Percentiles rank a stretch among this genome's conserved stretches.
Evolutionary conservation across 2,888 invertebrate genomes (phyloP).

Genomic region (Ectobius pallidus): DNA sequence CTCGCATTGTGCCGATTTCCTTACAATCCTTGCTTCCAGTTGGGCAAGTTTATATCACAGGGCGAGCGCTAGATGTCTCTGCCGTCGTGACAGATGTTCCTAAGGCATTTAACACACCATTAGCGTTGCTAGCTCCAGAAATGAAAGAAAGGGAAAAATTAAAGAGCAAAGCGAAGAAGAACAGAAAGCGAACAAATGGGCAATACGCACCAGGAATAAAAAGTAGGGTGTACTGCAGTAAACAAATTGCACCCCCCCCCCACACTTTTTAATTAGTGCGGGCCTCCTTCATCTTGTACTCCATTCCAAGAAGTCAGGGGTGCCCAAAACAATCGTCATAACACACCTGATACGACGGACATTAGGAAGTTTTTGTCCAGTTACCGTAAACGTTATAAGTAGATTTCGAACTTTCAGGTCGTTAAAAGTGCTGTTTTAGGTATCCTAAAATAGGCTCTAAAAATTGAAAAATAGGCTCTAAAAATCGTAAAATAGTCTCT

Average conservation of each 20-base stretch:
- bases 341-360: too few species aligned
- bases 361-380: too few species aligned
- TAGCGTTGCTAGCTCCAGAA: conserved; percentile 31
- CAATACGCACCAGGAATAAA: conserved; percentile 38
- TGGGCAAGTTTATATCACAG: conserved; percentile 20
- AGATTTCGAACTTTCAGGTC: too few species aligned
- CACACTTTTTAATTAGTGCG: conserved; percentile 30
- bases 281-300: neutral
- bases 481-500: too few species aligned
- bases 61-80: neutral
- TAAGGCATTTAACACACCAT: conserved; percentile 41
- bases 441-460: too few species aligned
- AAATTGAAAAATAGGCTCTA: too few species aligned
- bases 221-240: conserved; percentile 25
- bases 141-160: conserved; percentile 30
- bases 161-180: conserved; percentile 30
- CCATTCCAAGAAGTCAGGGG: too few species aligned
- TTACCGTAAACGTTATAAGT: too few species aligned
- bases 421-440: too few species aligned
- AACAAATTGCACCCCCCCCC: conserved; percentile 25
- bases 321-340: too few species aligned
- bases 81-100: conserved; percentile 34
- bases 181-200: conserved; percentile 37
- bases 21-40: conserved; percentile 15
- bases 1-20: conserved; percentile 2